Evolutionary conservation across 1,140 invertebrate species (phyloP), one percentile per base, ranked within the genome.

Genomic region (Pararge aegeria): DNA sequence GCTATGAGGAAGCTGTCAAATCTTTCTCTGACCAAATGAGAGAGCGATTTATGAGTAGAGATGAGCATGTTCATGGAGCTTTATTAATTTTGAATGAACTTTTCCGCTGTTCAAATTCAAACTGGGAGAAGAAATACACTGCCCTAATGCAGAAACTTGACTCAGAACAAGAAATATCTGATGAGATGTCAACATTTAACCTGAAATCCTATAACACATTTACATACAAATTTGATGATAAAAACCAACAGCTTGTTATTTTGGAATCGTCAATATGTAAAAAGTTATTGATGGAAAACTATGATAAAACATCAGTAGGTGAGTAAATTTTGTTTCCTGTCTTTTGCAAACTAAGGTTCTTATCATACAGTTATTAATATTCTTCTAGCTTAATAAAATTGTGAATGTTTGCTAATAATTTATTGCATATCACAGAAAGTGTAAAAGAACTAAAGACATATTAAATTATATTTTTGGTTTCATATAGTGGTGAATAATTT

Each of bases 51-150:
- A 92, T 95, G 51, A 95, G 93, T 12, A 93, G 94, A 61, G 98
- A 99, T 78, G 98, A 99, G 80, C 92, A 95, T 84, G 94, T 97
- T 16, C 98, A 99, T 85, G 97, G 98, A 15, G 96, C 96, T 3
- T 88, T 99, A 0, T 91, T 99, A 16, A 96, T 99, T 19, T 89
- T 99, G 1, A 99, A 99, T 90, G 98, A 99, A 90, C 90, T 99
- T 0, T 89, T 99, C 1, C 91, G 98, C 49, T 98, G 97, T 82
- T 96, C 97, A 50, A 98, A 99, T 88, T 92, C 95, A 1, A 92
- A 94, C 48, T 98, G 97, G 94, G 98, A 98, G 77, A 92, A 93
- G 20, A 93, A 94, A 59, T 96, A 97, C 64, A 94, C 94, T 65
- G 90, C 92, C 5, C 78, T 98, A 73, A 95, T 91, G 89, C 89